Evolutionary conservation across 2,113 vertebrate genomes (phyloP).

Genomic region (Anhinga rufa): DNA sequence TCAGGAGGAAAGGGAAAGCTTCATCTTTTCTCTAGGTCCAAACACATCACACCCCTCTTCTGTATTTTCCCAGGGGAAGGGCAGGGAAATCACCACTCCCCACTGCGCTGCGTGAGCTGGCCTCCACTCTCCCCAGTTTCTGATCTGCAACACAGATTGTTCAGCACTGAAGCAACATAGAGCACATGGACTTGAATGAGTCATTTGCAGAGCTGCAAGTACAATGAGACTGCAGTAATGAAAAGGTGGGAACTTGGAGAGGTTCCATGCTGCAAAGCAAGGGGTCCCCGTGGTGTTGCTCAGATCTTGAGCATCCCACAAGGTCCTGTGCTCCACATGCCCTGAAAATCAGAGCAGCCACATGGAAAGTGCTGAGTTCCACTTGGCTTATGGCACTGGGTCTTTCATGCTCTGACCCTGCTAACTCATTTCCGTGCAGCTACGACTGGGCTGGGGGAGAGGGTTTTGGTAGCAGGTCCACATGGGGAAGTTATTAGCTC

Average conservation of each 20-base stretch:
- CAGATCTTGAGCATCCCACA: background rate
- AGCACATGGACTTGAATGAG: background rate
- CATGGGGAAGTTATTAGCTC: background rate
- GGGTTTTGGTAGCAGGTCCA: background rate
- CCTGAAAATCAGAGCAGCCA: background rate
- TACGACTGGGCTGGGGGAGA: background rate
- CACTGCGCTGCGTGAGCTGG: background rate
- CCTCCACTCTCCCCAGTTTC: background rate
- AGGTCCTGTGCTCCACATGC: background rate
- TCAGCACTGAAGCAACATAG: background rate
- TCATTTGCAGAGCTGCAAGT: slow-evolving; percentile 7
- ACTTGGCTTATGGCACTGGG: background rate
- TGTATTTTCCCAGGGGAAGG: background rate
- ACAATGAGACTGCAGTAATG: background rate
- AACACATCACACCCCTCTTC: background rate
- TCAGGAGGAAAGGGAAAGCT: background rate
- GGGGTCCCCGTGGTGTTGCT: background rate
- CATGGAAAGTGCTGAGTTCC: background rate
- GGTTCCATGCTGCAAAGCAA: background rate
- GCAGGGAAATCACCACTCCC: background rate
- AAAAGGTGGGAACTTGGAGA: background rate
- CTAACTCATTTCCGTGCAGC: background rate
- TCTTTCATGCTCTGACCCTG: background rate
- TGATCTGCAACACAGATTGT: slow-evolving; percentile 9
- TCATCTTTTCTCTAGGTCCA: background rate